These are phyloP conservation scores for Tympanoctomys barrerae DNA, from an alignment of 2,797 vertebrate genomes.

Conservation along the genomic window DNA sequence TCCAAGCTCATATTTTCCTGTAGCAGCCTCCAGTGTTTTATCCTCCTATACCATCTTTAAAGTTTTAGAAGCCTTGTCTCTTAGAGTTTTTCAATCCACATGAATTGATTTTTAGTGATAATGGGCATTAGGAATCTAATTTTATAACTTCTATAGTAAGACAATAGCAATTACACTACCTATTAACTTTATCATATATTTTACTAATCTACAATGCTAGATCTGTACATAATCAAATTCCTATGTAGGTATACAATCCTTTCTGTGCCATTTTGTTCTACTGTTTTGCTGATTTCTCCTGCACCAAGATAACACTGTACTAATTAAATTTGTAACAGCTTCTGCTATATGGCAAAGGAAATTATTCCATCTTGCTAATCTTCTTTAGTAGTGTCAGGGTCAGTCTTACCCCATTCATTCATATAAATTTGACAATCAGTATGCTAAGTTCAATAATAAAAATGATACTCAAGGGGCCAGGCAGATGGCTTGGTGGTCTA, in stretches of 20 bases:
- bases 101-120: background rate
- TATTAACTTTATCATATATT: background rate
- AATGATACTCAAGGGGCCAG: background rate
- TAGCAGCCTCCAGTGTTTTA: background rate
- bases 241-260: background rate
- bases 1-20: background rate
- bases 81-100: background rate
- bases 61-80: background rate
- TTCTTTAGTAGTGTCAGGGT: background rate
- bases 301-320: background rate
- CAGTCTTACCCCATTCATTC: background rate
- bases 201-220: background rate
- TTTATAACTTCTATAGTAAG: background rate
- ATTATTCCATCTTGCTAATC: background rate
- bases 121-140: background rate
- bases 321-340: background rate
- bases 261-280: background rate
- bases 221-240: background rate
- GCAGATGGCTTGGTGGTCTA: too few species aligned
- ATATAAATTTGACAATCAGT: slow-evolving; percentile 7
- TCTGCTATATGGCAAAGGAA: background rate
- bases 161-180: background rate
- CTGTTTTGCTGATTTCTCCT: background rate
- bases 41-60: background rate
- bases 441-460: background rate